Evolutionary conservation across 2,888 invertebrate genomes (phyloP), one percentile per base, ranked within the genome.

Genomic region (Diploptera punctata): DNA sequence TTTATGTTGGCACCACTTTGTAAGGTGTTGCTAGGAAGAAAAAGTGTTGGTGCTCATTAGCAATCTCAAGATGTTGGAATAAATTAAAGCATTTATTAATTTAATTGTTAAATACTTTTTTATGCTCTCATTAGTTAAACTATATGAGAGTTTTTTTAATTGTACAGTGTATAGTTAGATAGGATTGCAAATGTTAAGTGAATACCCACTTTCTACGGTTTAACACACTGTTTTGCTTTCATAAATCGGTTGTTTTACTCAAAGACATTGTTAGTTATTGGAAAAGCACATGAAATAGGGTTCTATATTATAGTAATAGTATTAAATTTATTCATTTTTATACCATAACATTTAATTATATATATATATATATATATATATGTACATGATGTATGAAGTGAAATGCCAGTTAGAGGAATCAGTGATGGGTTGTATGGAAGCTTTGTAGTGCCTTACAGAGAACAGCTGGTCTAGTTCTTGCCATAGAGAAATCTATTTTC

Each of bases 11-110:
- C 18, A 47, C 29, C 29, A 47, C n/a, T 26, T 44, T 33, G n/a
- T 4, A 10, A 24, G 43, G 3, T 16, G 44, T 21, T 44, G 44
- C 44, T n/a, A 38, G 44, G 7, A 3, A 44, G 47, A 65, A 65
- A 43, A 38, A 21, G 19, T 61, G 29, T 44, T 65, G 65, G 65
- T 65, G 65, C 65, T 65, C 24, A 13, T 16, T 65, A 65, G 65
- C 38, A 65, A 47, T 65, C 65, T 65, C 65, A n/a, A 26, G 44
- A n/a, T 33, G 29, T 4, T 9, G 1, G 29, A 54, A 26, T 44
- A 44, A 26, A 44, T 65, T 61, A 65, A 47, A 65, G 65, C 65
- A 65, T 65, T 65, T 65, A 65, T 65, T 65, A 65, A 65, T 44
- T 65, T 65, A 65, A 65, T 44, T 65, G 65, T 65, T 33, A 65